phyloP scores from a whole-genome alignment of 2,888 invertebrate genomes.

The Tipula lateralis region DNA sequence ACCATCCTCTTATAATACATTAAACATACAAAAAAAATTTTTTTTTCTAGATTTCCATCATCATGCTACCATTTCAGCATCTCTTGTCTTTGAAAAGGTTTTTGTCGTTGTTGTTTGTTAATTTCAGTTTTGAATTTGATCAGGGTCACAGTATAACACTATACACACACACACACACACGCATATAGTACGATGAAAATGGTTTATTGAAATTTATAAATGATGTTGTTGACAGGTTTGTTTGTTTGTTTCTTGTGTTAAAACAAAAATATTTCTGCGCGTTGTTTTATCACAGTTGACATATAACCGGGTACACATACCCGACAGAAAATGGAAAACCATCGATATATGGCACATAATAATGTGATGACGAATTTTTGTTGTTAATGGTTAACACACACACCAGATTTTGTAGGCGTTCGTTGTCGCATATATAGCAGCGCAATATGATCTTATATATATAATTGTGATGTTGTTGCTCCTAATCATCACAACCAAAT shows the following conservation, averaged over 20 bases:
- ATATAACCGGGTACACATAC: no score
- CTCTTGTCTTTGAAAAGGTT: not conserved
- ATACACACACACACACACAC: not conserved
- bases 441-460: not conserved
- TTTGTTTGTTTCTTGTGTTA: not conserved
- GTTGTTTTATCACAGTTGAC: not conserved
- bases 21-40: not conserved
- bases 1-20: no score
- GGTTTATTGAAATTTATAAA: slow-evolving; percentile 15
- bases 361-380: not conserved
- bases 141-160: not conserved
- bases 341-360: not conserved
- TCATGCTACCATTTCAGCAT: not conserved
- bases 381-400: not conserved
- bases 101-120: not conserved
- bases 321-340: not conserved
- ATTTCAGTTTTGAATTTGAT: not conserved
- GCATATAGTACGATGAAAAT: not conserved
- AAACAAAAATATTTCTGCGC: not conserved
- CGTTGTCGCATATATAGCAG: not conserved
- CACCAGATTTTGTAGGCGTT: slow-evolving; percentile 7
- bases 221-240: slow-evolving; percentile 19
- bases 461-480: not conserved
- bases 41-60: not conserved
- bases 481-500: not conserved